Evolutionary conservation across 2,888 invertebrate species (phyloP).

Genomic region (Julus scanicus): DNA sequence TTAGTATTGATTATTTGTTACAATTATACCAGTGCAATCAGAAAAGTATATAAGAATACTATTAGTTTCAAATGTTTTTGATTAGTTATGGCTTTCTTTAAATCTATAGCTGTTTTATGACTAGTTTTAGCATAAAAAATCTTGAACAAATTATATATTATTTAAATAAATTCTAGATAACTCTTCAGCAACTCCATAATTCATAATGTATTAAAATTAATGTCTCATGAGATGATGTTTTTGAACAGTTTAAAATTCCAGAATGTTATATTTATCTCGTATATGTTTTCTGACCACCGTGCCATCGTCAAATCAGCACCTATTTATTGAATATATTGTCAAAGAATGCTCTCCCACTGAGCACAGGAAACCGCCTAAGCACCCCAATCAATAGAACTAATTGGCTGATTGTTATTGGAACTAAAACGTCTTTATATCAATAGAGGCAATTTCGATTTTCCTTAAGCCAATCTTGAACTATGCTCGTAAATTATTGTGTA

Average conservation of each 20-base stretch:
- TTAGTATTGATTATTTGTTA: too few species aligned
- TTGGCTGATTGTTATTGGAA: slow-evolving; percentile 31
- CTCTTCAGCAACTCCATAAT: too few species aligned
- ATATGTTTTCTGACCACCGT: neutral
- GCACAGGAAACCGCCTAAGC: neutral
- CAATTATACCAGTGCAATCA: too few species aligned
- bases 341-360: slow-evolving; percentile 12
- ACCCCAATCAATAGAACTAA: slow-evolving; percentile 14
- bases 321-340: slow-evolving; percentile 44
- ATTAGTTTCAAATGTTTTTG: too few species aligned
- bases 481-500: too few species aligned
- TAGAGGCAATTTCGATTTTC: neutral
- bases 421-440: neutral
- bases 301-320: neutral
- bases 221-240: neutral
- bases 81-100: too few species aligned
- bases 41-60: too few species aligned
- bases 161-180: too few species aligned
- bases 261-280: neutral
- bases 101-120: too few species aligned
- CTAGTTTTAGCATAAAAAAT: too few species aligned
- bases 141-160: too few species aligned
- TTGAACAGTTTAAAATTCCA: neutral
- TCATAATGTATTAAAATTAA: too few species aligned
- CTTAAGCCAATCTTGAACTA: neutral